Conservation (phyloP, 2,113 vertebrate species). For the Eudorcas thomsonii region DNA sequence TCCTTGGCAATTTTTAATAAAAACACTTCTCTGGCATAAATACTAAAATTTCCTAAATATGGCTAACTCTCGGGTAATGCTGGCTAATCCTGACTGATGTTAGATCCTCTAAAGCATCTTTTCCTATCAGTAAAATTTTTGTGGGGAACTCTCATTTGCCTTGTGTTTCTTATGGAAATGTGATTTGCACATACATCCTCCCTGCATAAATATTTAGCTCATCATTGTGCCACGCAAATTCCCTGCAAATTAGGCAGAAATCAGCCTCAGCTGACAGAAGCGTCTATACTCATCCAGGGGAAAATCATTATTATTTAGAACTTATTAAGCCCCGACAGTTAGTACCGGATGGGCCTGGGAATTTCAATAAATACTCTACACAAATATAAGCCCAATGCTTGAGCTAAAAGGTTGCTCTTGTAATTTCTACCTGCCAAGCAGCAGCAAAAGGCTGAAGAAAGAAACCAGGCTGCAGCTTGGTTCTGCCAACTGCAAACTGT, state of each 20-base stretch:
- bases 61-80: slow-evolving; percentile 63
- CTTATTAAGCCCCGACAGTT: slow-evolving; percentile 62
- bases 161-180: slow-evolving; percentile 74
- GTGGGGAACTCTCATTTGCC: slow-evolving; percentile 61
- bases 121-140: slow-evolving; percentile 65
- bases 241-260: slow-evolving; percentile 70
- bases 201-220: slow-evolving; percentile 76
- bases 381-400: not conserved
- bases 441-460: slow-evolving; percentile 2
- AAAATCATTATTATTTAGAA: slow-evolving; percentile 72
- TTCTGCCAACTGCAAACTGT: not conserved
- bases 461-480: not conserved
- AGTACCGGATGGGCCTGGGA: slow-evolving; percentile 33
- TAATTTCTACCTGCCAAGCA: slow-evolving; percentile 32
- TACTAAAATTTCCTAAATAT: slow-evolving; percentile 46
- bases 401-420: slow-evolving; percentile 1
- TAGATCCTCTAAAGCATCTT: slow-evolving; percentile 58
- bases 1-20: not conserved
- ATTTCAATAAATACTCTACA: slow-evolving; percentile 57
- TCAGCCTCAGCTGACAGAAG: slow-evolving; percentile 69
- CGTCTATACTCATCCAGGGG: slow-evolving; percentile 59
- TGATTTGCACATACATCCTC: slow-evolving; percentile 69
- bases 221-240: slow-evolving; percentile 68
- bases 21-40: slow-evolving; percentile 35
- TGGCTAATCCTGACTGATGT: slow-evolving; percentile 61